Percentiles rank a stretch among this genome's conserved stretches.
Conservation (phyloP, 2,888 invertebrate genomes). For the Argyresthia albistria region DNA sequence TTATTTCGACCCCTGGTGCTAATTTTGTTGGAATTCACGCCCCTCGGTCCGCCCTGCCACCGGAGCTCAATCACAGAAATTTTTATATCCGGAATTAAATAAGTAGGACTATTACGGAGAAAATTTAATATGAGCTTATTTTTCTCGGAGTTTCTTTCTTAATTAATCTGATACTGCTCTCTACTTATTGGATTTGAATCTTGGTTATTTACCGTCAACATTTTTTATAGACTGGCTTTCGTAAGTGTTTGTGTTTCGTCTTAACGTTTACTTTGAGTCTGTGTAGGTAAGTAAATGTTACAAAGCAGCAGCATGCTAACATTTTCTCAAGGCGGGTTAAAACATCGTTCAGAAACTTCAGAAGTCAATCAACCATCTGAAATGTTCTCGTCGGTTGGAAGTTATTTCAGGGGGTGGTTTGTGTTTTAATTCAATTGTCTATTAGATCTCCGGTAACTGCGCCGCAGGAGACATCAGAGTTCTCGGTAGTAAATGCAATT, state of each 20-base stretch:
- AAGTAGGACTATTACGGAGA: slow-evolving; percentile 65
- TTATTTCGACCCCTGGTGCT: slow-evolving; percentile 74
- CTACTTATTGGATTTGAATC: slow-evolving; percentile 19
- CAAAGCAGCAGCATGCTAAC: not conserved
- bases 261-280: not conserved
- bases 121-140: slow-evolving; percentile 68
- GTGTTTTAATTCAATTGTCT: slow-evolving; percentile 65
- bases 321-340: not conserved
- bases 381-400: slow-evolving; percentile 58
- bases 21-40: slow-evolving; percentile 75
- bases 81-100: slow-evolving; percentile 73
- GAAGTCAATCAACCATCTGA: slow-evolving; percentile 46
- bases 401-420: slow-evolving; percentile 62
- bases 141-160: slow-evolving; percentile 46
- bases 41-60: slow-evolving; percentile 61
- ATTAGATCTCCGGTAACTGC: slow-evolving; percentile 53
- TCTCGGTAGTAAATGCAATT: slow-evolving; percentile 68
- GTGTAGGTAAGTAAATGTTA: not conserved
- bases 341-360: slow-evolving; percentile 6
- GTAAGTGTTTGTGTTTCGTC: not conserved
- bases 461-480: slow-evolving; percentile 59
- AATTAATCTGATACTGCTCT: slow-evolving; percentile 45
- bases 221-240: not conserved
- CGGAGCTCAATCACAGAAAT: slow-evolving; percentile 73
- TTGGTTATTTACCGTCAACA: not conserved